Evolutionary conservation across 2,113 vertebrate species (phyloP).

Genomic region (Strix uralensis): DNA sequence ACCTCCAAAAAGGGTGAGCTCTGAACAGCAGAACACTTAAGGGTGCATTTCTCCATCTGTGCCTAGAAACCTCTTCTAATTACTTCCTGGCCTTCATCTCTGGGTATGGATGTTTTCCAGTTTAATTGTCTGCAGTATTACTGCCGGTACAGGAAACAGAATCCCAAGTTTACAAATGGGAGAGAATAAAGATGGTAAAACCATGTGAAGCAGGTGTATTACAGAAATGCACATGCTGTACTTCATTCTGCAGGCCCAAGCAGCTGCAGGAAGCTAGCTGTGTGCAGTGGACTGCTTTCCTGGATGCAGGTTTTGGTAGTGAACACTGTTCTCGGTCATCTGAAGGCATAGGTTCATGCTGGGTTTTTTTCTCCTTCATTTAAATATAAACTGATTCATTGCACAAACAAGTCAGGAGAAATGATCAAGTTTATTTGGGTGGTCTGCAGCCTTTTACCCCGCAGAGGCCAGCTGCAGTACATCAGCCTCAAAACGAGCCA

Average conservation of each 20-base stretch:
- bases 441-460: background rate
- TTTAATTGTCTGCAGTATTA: background rate
- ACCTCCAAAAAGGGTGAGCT: background rate
- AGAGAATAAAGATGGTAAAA: background rate
- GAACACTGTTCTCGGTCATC: background rate
- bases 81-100: background rate
- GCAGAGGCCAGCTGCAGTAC: background rate
- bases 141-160: background rate
- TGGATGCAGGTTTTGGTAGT: background rate
- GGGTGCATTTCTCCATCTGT: background rate
- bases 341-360: background rate
- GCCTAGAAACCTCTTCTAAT: background rate
- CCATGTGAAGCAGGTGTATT: background rate
- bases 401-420: background rate
- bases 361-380: background rate
- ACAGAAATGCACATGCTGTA: background rate
- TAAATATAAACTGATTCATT: background rate
- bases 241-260: background rate
- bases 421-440: background rate
- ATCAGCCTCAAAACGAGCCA: background rate
- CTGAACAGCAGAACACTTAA: background rate
- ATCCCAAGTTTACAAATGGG: background rate
- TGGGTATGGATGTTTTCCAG: background rate
- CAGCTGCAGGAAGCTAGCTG: background rate
- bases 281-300: background rate